A percentile compares a stretch with the other conserved stretches of the same genome.
These are phyloP conservation scores for Bombus consobrinus DNA, from an alignment of 1,140 invertebrate genomes.

Conservation along the genomic window DNA sequence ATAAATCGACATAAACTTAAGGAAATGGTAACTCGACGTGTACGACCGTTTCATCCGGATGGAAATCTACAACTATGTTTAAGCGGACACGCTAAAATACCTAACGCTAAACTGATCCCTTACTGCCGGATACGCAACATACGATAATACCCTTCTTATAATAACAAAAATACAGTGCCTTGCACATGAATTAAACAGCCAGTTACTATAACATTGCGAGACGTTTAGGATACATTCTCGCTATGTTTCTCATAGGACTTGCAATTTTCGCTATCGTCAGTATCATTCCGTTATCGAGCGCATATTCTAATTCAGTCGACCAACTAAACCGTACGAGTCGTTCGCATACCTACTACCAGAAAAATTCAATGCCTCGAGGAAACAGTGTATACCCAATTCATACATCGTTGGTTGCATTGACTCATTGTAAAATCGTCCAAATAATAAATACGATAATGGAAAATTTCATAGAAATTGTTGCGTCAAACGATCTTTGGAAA, in stretches of 20 bases:
- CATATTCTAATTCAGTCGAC: not conserved
- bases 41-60: constrained; percentile 25
- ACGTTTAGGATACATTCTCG: not conserved
- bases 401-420: not conserved
- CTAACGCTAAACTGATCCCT: constrained; percentile 15
- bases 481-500: not conserved
- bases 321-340: not conserved
- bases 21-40: constrained; percentile 43
- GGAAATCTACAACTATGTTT: constrained; percentile 9
- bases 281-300: not conserved
- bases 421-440: not conserved
- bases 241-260: not conserved
- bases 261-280: not conserved
- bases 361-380: not conserved
- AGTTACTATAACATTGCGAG: not conserved
- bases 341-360: not conserved
- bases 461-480: not conserved
- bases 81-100: constrained; percentile 5
- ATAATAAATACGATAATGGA: not conserved
- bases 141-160: constrained; percentile 3
- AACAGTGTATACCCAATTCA: not conserved
- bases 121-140: not conserved
- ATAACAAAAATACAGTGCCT: constrained; percentile 32
- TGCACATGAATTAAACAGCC: not conserved
- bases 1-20: constrained; percentile 40